Base-by-base conservation (phyloP, 2,797 vertebrate genomes). In the Lophius americanus region DNA sequence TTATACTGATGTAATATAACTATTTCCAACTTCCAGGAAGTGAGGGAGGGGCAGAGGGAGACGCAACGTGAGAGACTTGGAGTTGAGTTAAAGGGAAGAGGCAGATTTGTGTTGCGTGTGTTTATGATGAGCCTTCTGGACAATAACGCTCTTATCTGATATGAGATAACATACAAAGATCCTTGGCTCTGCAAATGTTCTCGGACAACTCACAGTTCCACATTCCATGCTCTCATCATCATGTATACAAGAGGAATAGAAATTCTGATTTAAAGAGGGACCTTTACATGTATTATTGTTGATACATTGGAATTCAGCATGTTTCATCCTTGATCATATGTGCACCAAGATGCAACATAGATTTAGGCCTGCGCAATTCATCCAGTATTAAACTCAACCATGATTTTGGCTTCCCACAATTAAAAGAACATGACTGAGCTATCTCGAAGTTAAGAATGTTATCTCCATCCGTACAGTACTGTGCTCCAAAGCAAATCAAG, bases 91-190 rank as follows among this genome's bases (percentile, higher is more conserved):
- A 54, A 72, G 66, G 57, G 57, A 67, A 70, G 76, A 64, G 67
- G 59, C 51, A 39, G 39, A 60, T 78, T 60, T 54, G 43, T 62
- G 70, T 88, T 84, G 73, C 81, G 76, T 87, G 91, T 87, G 77
- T 81, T 79, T 73, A 61, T 70, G 78, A 89, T 85, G 74, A 64
- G 68, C 51, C 49, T 75, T 82, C 69, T 81, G 82, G 73, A 86
- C 74, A 88, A 88, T 84, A 83, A 87, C 51, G 64, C 51, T 33
- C 64, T 79, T 86, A 83, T 89, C 88, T 82, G 71, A 81, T 81
- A 88, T 70, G 54, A 89, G 91, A 92, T 91, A 86, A 84, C 49
- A 38, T 69, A 68, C 47, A 38, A 50, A 69, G 77, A 88, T 82
- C 81, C 73, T 59, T n/a, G 54, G 69, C 63, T 68, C 70, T 84